phyloP scores from a whole-genome alignment of 92 coral and sea anemone genomes.

The Virgularia gustaviana region DNA sequence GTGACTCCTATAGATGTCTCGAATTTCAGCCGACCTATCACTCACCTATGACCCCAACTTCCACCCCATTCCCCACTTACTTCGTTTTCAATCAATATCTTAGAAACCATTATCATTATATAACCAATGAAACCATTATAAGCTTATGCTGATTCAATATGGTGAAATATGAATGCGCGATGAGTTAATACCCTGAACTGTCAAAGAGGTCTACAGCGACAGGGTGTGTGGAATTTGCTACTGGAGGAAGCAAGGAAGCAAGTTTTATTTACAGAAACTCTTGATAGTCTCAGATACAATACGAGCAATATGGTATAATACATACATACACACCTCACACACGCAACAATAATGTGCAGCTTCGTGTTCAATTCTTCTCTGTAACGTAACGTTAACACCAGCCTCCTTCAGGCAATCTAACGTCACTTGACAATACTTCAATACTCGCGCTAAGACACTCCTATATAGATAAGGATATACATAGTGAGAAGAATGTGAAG shows the following conservation, averaged over 20 bases:
- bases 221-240: background rate
- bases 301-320: background rate
- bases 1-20: no score
- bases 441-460: conserved; percentile 71
- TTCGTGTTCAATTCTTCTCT: conserved; percentile 81
- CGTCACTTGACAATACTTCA: conserved; percentile 81
- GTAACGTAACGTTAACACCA: conserved; percentile 81
- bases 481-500: background rate
- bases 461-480: conserved; percentile 35
- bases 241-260: background rate
- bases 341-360: conserved; percentile 88
- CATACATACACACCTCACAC: conserved; percentile 66
- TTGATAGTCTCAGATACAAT: no score
- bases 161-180: no score
- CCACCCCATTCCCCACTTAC: no score
- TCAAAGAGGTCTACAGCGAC: no score
- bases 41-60: no score
- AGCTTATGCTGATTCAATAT: no score
- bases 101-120: no score
- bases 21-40: no score
- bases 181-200: no score
- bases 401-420: conserved; percentile 71
- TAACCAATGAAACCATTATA: no score
- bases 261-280: background rate
- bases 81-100: no score